phyloP scores from a whole-genome alignment of 92 coral and sea anemone species.

The Plumapathes pennacea region DNA sequence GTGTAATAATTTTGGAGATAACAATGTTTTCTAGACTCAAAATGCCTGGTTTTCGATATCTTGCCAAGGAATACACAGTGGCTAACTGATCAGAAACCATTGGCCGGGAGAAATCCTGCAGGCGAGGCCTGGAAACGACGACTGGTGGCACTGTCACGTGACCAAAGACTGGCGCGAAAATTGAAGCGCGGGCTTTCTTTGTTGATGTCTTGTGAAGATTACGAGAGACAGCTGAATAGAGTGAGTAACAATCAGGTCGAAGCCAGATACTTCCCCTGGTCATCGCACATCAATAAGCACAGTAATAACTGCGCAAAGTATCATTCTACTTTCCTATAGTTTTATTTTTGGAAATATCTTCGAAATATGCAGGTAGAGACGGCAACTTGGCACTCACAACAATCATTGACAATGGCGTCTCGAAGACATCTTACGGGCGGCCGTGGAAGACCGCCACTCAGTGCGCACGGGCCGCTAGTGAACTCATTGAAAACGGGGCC shows the following conservation, averaged over 20 bases:
- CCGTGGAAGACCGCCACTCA: conserved; percentile 73
- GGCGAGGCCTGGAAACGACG: too few species aligned
- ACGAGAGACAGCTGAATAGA: not conserved
- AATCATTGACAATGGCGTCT: conserved; percentile 49
- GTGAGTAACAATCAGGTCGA: conserved; percentile 4
- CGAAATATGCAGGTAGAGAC: too few species aligned
- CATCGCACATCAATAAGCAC: too few species aligned
- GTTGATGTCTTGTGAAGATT: conserved; percentile 45
- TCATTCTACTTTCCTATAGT: too few species aligned
- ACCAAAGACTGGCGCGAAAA: conserved; percentile 90
- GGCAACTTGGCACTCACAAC: not conserved
- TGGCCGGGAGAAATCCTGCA: too few species aligned
- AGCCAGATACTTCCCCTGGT: too few species aligned
- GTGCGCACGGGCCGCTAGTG: conserved; percentile 64
- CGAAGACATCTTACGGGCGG: conserved; percentile 49
- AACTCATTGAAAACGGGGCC: conserved; percentile 33
- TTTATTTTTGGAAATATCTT: conserved; percentile 6
- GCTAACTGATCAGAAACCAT: too few species aligned
- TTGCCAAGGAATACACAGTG: too few species aligned
- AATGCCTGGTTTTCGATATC: too few species aligned
- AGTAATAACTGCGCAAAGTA: too few species aligned
- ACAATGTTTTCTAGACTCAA: too few species aligned
- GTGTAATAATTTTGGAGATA: too few species aligned
- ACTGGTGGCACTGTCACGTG: conserved; percentile 62
- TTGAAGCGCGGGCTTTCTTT: conserved; percentile 95